Evolutionary conservation across 1,140 invertebrate genomes (phyloP).

Genomic region (Zaprionus vittiger): DNA sequence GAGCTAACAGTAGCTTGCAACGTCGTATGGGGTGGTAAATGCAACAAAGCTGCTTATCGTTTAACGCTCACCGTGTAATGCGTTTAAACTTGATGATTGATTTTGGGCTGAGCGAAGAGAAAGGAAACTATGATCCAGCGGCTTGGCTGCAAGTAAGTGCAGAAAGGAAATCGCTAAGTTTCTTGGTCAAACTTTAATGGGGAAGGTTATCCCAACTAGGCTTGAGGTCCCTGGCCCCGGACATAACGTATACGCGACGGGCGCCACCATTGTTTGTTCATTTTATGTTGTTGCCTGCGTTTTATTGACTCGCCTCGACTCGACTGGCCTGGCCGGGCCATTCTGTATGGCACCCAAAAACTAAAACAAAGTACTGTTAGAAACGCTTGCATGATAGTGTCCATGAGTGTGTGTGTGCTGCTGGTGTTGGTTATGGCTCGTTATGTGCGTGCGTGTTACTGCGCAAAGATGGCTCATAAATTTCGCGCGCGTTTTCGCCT

Average conservation of each 20-base stretch:
- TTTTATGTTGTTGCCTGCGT: constrained; percentile 81
- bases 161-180: constrained; percentile 45
- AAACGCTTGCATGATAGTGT: constrained; percentile 22
- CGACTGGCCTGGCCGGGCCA: constrained; percentile 58
- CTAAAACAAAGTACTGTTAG: constrained; percentile 82
- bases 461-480: constrained; percentile 80
- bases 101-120: constrained; percentile 28
- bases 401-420: constrained; percentile 26
- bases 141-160: constrained; percentile 61
- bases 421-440: constrained; percentile 71
- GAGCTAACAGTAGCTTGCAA: constrained; percentile 51
- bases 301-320: constrained; percentile 68
- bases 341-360: constrained; percentile 67
- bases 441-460: constrained; percentile 81
- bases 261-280: constrained; percentile 72
- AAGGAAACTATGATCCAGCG: constrained; percentile 4
- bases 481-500: constrained; percentile 80
- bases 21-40: constrained; percentile 23
- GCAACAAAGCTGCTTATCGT: constrained; percentile 82
- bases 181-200: constrained; percentile 69
- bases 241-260: constrained; percentile 21
- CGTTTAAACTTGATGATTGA: constrained; percentile 82
- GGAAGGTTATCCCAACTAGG: neutral
- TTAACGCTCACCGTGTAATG: constrained; percentile 78
- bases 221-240: constrained; percentile 36